phyloP scores from a whole-genome alignment of 2,888 invertebrate species.

The Diarsia dahlii region DNA sequence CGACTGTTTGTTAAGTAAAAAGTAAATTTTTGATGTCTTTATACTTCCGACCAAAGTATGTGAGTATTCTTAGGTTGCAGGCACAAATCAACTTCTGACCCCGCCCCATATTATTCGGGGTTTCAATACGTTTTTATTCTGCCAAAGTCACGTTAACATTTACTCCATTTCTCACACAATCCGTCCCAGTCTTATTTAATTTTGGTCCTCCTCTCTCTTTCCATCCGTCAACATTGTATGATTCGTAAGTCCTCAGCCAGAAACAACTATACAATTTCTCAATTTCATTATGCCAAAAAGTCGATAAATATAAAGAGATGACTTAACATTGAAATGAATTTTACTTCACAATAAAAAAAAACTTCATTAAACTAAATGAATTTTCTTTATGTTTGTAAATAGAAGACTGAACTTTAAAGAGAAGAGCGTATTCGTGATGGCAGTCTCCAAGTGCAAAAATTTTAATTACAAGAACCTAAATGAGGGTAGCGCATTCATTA shows the following conservation, averaged over 20 bases:
- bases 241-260: too few relatives aligned
- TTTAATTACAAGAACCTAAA: constrained; percentile 59
- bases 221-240: too few relatives aligned
- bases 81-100: too few relatives aligned
- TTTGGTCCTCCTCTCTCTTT: too few relatives aligned
- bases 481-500: constrained; percentile 57
- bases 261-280: too few relatives aligned
- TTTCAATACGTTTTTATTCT: too few relatives aligned
- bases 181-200: too few relatives aligned
- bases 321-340: neutral
- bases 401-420: constrained; percentile 24
- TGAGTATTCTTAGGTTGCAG: neutral
- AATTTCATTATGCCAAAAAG: too few relatives aligned
- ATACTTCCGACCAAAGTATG: neutral
- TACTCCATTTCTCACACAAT: too few relatives aligned
- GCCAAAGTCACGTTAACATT: too few relatives aligned
- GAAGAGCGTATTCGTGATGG: constrained; percentile 33
- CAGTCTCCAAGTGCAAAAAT: constrained; percentile 52
- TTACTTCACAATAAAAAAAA: neutral
- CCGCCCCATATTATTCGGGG: too few relatives aligned
- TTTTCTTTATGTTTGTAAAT: constrained; percentile 37
- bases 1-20: neutral
- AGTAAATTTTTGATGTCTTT: neutral
- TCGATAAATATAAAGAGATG: too few relatives aligned
- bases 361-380: constrained; percentile 11